A percentile compares a stretch with the other conserved stretches of the same genome.
phyloP scores from a whole-genome alignment of 2,113 vertebrate genomes.

The Acanthisitta chloris region DNA sequence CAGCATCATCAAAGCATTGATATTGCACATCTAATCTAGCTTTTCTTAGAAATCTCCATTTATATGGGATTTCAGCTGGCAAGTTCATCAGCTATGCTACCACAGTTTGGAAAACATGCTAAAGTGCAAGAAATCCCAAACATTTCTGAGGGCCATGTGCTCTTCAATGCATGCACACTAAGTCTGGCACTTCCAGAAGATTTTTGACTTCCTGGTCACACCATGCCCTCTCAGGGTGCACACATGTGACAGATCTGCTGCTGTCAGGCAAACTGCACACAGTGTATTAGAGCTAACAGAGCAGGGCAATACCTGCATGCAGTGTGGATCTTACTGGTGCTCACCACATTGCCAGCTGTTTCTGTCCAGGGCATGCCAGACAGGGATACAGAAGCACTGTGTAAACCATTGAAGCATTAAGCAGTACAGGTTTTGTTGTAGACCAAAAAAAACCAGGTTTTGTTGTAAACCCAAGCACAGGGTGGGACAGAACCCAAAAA shows the following conservation, averaged over 20 bases:
- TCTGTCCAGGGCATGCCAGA: neutral
- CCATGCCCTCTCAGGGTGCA: neutral
- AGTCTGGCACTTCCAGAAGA: neutral
- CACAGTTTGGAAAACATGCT: neutral
- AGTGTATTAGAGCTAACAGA: neutral
- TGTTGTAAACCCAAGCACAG: neutral
- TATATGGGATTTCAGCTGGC: neutral
- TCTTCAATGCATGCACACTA: rapidly evolving
- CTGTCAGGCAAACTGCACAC: neutral
- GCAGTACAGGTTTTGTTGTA: neutral
- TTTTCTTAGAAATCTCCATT: neutral
- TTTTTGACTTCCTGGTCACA: neutral
- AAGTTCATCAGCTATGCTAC: neutral
- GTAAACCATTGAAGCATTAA: neutral
- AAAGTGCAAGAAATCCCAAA: neutral
- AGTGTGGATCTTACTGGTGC: neutral
- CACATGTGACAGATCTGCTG: neutral
- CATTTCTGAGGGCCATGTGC: rapidly evolving
- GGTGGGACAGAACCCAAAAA: neutral
- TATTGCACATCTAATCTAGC: neutral
- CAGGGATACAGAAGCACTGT: neutral
- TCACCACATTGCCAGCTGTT: neutral
- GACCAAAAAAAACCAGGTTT: neutral
- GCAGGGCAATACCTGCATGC: too few species aligned
- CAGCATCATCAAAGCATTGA: neutral